Percentiles rank a stretch among this genome's conserved stretches.
Conservation (phyloP, 2,113 vertebrate genomes). For the Sphaerodactylus townsendi region DNA sequence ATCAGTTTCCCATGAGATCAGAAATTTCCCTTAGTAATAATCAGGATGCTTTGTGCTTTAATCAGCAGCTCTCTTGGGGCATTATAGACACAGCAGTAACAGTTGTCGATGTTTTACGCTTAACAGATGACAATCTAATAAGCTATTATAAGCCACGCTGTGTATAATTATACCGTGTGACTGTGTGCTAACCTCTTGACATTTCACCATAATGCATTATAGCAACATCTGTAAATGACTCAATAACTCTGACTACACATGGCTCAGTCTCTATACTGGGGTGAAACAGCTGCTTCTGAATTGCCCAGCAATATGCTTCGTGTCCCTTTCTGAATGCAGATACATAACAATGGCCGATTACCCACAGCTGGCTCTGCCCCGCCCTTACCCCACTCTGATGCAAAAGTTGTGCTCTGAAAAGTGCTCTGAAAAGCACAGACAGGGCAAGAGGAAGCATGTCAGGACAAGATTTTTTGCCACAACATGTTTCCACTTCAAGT, state of each 20-base stretch:
- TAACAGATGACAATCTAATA: conserved; percentile 65
- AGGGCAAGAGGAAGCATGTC: too few relatives aligned
- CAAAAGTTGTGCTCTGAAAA: too few relatives aligned
- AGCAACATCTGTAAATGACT: conserved; percentile 49
- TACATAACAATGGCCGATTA: background rate
- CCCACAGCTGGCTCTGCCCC: too few relatives aligned
- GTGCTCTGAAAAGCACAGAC: too few relatives aligned
- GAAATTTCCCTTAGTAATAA: conserved; percentile 28
- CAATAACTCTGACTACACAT: background rate
- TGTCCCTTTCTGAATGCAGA: background rate
- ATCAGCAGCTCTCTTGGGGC: conserved; percentile 48
- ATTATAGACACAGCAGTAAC: conserved; percentile 53
- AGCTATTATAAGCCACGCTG: conserved; percentile 57
- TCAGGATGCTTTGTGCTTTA: conserved; percentile 46
- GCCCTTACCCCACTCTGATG: too few relatives aligned
- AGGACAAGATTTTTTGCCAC: too few relatives aligned
- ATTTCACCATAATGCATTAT: conserved; percentile 37
- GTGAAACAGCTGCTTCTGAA: background rate
- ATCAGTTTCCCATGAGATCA: conserved; percentile 16
- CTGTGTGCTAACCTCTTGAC: conserved; percentile 45
- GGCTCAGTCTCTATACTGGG: background rate
- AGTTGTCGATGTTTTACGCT: conserved; percentile 57
- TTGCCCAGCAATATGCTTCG: background rate
- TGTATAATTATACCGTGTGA: conserved; percentile 42
- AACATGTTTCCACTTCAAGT: too few relatives aligned